A percentile compares a stretch with the other conserved stretches of the same genome.
phyloP scores from a whole-genome alignment of 1,140 invertebrate species.

The Papilio polyxenes region DNA sequence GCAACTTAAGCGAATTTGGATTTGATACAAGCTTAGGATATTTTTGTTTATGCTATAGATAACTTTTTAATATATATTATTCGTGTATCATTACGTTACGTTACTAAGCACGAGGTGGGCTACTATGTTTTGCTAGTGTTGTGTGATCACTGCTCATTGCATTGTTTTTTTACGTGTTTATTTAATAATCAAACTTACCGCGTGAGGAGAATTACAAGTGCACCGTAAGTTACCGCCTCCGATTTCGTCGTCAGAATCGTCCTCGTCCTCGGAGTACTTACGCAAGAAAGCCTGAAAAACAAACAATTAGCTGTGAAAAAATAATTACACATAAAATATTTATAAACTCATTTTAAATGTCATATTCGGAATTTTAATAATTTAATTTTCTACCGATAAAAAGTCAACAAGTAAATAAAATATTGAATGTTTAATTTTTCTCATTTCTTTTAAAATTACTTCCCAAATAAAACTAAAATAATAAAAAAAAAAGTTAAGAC shows the following conservation, averaged over 20 bases:
- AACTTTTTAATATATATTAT: neutral
- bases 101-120: neutral
- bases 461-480: too few species aligned
- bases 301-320: constrained; percentile 6
- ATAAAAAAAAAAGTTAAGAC: too few species aligned
- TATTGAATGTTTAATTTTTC: too few species aligned
- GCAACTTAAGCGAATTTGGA: too few species aligned
- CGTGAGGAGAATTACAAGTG: constrained; percentile 71
- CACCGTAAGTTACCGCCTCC: constrained; percentile 61
- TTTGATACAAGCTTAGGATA: too few species aligned
- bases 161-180: neutral
- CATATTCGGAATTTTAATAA: too few species aligned
- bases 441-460: too few species aligned
- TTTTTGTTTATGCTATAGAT: neutral
- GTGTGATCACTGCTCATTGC: too few species aligned
- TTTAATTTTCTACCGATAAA: too few species aligned
- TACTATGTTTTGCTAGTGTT: neutral
- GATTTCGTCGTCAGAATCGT: constrained; percentile 68
- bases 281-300: constrained; percentile 56
- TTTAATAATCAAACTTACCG: constrained; percentile 49
- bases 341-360: too few species aligned
- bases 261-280: constrained; percentile 60
- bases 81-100: neutral
- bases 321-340: too few species aligned
- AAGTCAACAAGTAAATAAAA: too few species aligned